phyloP scores from a whole-genome alignment of 2,888 invertebrate genomes.

The Tipula confusa region DNA sequence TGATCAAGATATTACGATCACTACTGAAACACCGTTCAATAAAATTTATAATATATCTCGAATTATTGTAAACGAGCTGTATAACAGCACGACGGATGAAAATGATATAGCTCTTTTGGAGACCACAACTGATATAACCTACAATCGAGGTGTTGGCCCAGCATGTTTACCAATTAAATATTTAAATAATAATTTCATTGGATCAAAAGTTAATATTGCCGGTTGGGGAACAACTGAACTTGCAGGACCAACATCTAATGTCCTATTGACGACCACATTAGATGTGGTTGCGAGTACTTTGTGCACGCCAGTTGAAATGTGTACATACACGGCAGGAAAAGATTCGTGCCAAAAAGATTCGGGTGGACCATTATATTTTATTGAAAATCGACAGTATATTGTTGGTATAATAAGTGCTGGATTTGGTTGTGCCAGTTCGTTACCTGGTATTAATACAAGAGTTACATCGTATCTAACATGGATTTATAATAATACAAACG shows the following conservation, averaged over 20 bases:
- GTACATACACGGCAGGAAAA: constrained; percentile 50
- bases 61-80: constrained; percentile 35
- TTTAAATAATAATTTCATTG: background rate
- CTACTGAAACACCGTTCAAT: constrained; percentile 34
- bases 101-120: constrained; percentile 35
- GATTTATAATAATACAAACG: constrained; percentile 46
- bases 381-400: constrained; percentile 46
- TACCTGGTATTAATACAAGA: constrained; percentile 55
- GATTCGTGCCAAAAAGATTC: constrained; percentile 56
- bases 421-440: constrained; percentile 51
- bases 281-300: constrained; percentile 48
- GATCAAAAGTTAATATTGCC: constrained; percentile 38
- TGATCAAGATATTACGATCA: constrained; percentile 33
- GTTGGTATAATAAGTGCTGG: constrained; percentile 58
- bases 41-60: constrained; percentile 31
- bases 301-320: constrained; percentile 51
- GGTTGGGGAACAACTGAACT: constrained; percentile 59
- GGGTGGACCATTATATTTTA: constrained; percentile 55
- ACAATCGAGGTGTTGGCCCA: constrained; percentile 34
- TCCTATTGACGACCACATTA: constrained; percentile 52
- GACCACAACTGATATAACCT: constrained; percentile 32
- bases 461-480: constrained; percentile 56
- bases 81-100: constrained; percentile 29
- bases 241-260: constrained; percentile 52
- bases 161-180: constrained; percentile 36